phyloP scores from a whole-genome alignment of 2,113 vertebrate species.

The Tor tambroides region DNA sequence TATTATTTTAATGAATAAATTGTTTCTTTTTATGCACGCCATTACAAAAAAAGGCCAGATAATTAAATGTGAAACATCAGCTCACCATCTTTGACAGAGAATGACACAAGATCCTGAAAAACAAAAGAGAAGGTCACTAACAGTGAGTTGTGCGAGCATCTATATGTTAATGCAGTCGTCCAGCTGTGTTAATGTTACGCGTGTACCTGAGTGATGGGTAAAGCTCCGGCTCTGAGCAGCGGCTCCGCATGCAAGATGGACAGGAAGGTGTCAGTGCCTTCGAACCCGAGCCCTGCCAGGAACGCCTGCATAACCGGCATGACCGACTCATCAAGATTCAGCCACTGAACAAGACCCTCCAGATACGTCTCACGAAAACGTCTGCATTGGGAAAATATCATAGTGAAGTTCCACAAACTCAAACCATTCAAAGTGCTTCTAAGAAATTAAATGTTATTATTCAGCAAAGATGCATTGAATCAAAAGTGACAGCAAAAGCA shows the following conservation, averaged over 20 bases:
- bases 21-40: neutral
- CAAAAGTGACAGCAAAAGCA: no score
- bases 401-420: neutral
- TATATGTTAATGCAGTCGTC: neutral
- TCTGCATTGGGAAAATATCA: constrained; percentile 55
- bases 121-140: constrained; percentile 17
- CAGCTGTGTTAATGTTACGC: neutral
- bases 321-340: constrained; percentile 83
- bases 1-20: neutral
- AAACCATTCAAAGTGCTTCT: neutral
- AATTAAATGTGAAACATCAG: constrained; percentile 8
- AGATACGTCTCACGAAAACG: constrained; percentile 77
- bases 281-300: constrained; percentile 82
- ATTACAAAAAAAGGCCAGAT: neutral
- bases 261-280: constrained; percentile 86
- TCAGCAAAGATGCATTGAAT: no score
- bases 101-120: constrained; percentile 88
- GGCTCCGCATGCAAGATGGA: constrained; percentile 85
- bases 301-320: constrained; percentile 92
- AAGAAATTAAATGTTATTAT: no score
- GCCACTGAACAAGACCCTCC: constrained; percentile 81
- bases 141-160: neutral
- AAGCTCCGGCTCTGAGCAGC: constrained; percentile 73
- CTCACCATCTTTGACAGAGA: constrained; percentile 91
- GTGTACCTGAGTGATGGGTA: constrained; percentile 80